Percentiles rank a stretch among this genome's conserved stretches.
phyloP scores from a whole-genome alignment of 2,113 vertebrate species.

The Cacatua alba region DNA sequence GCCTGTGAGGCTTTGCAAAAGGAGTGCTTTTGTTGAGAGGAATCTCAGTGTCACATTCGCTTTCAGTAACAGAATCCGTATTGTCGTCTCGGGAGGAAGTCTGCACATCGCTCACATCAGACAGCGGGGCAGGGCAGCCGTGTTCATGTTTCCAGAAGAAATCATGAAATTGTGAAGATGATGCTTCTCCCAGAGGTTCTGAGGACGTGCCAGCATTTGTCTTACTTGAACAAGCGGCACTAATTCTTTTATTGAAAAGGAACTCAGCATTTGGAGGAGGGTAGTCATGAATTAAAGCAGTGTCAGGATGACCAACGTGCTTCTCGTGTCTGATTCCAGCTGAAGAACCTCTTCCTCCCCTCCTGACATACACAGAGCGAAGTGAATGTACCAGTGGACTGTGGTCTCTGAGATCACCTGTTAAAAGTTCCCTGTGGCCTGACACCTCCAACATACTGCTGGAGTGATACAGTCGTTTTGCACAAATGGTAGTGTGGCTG shows the following conservation, averaged over 20 bases:
- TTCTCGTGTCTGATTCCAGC: neutral
- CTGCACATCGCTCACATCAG: slow-evolving; percentile 47
- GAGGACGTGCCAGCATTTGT: neutral
- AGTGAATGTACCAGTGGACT: neutral
- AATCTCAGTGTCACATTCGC: slow-evolving; percentile 85
- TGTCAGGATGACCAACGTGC: neutral
- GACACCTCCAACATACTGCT: slow-evolving; percentile 64
- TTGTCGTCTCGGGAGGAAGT: slow-evolving; percentile 69
- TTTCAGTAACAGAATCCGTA: slow-evolving; percentile 72
- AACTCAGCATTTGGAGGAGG: neutral
- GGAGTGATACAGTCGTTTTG: slow-evolving; percentile 51
- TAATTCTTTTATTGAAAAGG: neutral
- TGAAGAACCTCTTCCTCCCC: neutral
- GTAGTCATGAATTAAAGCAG: neutral
- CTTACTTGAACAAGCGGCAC: neutral
- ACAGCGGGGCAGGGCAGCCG: neutral
- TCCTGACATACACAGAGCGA: neutral
- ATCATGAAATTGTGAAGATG: neutral
- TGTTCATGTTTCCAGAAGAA: slow-evolving; percentile 43
- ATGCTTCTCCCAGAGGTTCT: neutral
- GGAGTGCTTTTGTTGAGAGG: slow-evolving; percentile 70
- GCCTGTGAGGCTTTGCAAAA: slow-evolving; percentile 7
- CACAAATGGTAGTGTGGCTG: slow-evolving; percentile 31
- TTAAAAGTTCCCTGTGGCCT: neutral
- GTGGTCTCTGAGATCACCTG: neutral